A percentile compares a stretch with the other conserved stretches of the same genome.
Evolutionary conservation across 1,140 invertebrate species (phyloP).

Genomic region (Cecropterus lyciades): DNA sequence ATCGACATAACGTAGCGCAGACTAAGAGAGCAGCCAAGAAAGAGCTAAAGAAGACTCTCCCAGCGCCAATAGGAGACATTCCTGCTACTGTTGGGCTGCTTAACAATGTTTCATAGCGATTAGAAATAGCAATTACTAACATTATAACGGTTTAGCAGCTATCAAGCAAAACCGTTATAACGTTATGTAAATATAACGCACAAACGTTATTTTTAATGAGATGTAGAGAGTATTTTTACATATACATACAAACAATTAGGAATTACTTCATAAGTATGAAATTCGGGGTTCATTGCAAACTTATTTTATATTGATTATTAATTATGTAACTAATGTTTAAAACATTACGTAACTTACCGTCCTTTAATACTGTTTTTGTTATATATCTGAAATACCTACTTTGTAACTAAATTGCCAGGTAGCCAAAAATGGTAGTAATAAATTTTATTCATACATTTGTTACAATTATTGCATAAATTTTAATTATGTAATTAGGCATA

Average conservation of each 20-base stretch:
- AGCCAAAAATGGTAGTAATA: background rate
- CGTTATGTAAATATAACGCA: background rate
- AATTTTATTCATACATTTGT: background rate
- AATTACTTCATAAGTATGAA: too few species aligned
- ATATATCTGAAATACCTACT: background rate
- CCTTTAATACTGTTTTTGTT: background rate
- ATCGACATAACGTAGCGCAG: constrained; percentile 77
- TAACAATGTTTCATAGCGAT: constrained; percentile 47
- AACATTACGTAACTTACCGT: background rate
- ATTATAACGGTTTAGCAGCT: too few species aligned
- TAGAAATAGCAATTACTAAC: constrained; percentile 8
- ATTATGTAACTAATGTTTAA: background rate
- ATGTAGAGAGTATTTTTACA: too few species aligned
- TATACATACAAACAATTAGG: too few species aligned
- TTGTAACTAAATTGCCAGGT: background rate
- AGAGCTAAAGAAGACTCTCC: constrained; percentile 46
- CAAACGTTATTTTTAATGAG: background rate
- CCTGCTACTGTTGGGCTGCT: constrained; percentile 59
- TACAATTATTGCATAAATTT: background rate
- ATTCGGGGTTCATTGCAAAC: background rate
- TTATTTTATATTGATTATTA: background rate
- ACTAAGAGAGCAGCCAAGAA: constrained; percentile 67
- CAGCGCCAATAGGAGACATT: constrained; percentile 43
- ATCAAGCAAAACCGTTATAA: too few species aligned
- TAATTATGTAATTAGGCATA: background rate